These are phyloP conservation scores for Pampus argenteus DNA, from an alignment of 2,797 vertebrate species.

Conservation along the genomic window DNA sequence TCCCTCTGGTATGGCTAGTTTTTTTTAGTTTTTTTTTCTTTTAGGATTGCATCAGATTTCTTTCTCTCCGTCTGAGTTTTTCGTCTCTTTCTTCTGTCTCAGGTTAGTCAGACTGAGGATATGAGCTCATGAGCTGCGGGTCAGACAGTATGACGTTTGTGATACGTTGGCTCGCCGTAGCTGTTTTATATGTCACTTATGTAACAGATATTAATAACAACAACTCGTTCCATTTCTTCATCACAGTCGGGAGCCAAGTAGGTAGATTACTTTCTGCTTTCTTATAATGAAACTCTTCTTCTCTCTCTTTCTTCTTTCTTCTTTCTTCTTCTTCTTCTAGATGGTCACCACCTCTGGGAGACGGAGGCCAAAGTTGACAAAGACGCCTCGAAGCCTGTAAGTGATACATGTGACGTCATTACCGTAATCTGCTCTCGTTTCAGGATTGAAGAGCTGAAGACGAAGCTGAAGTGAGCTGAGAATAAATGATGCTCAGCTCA, in stretches of 20 bases:
- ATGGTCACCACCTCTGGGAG: conserved; percentile 98
- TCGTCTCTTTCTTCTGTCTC: conserved; percentile 29
- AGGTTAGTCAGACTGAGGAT: conserved; percentile 65
- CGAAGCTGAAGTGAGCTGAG: conserved; percentile 14
- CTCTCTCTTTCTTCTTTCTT: conserved; percentile 47
- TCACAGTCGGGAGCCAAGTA: conserved; percentile 38
- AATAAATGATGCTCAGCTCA: background rate
- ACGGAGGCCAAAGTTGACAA: conserved; percentile 95
- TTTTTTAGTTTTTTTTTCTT: conserved; percentile 36
- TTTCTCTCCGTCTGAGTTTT: conserved; percentile 15
- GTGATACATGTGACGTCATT: conserved; percentile 67
- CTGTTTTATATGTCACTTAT: conserved; percentile 65
- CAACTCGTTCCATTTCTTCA: conserved; percentile 45
- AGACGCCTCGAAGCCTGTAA: conserved; percentile 94
- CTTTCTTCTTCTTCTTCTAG: conserved; percentile 80
- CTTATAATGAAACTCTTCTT: background rate
- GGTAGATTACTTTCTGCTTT: conserved; percentile 30
- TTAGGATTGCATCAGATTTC: conserved; percentile 75
- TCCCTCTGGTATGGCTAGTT: conserved; percentile 72
- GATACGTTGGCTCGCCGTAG: conserved; percentile 27
- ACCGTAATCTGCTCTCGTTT: conserved; percentile 17
- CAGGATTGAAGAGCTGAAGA: conserved; percentile 13
- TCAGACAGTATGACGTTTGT: conserved; percentile 64
- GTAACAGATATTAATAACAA: conserved; percentile 64
- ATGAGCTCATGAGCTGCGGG: conserved; percentile 66